phyloP scores from a whole-genome alignment of 2,113 vertebrate species.

The Ardeotis arabs region DNA sequence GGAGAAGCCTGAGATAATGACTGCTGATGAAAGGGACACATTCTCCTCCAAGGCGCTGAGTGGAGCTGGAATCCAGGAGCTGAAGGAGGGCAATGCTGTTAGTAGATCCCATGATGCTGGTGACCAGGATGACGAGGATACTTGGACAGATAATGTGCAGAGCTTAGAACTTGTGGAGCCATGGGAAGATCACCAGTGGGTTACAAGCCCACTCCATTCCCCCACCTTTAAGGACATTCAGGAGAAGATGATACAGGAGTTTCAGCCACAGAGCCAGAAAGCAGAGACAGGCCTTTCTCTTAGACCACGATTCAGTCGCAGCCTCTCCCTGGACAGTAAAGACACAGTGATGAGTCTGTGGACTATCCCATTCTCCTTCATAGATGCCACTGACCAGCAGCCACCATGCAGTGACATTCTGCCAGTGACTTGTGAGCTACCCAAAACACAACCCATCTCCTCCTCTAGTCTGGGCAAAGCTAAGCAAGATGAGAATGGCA shows the following conservation, averaged over 20 bases:
- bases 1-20: slow-evolving; percentile 25
- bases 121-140: slow-evolving; percentile 83
- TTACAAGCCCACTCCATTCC: slow-evolving; percentile 95
- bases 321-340: slow-evolving; percentile 80
- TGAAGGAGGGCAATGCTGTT: slow-evolving; percentile 39
- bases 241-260: slow-evolving; percentile 48
- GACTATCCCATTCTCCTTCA: slow-evolving; percentile 58
- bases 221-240: slow-evolving; percentile 86
- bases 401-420: background rate
- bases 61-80: slow-evolving; percentile 36
- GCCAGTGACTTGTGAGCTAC: slow-evolving; percentile 26
- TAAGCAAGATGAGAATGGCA: slow-evolving; percentile 32
- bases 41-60: background rate
- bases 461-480: background rate
- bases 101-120: slow-evolving; percentile 73
- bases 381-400: slow-evolving; percentile 53
- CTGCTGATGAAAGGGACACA: background rate
- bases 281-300: slow-evolving; percentile 57
- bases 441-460: background rate
- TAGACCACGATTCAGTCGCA: slow-evolving; percentile 79
- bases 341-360: slow-evolving; percentile 69
- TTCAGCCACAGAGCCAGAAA: slow-evolving; percentile 46
- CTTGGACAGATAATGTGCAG: slow-evolving; percentile 75
- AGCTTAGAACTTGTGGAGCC: slow-evolving; percentile 90
- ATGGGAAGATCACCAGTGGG: slow-evolving; percentile 96